phyloP scores from a whole-genome alignment of 1,140 invertebrate genomes.

The Drosophila malerkotliana region DNA sequence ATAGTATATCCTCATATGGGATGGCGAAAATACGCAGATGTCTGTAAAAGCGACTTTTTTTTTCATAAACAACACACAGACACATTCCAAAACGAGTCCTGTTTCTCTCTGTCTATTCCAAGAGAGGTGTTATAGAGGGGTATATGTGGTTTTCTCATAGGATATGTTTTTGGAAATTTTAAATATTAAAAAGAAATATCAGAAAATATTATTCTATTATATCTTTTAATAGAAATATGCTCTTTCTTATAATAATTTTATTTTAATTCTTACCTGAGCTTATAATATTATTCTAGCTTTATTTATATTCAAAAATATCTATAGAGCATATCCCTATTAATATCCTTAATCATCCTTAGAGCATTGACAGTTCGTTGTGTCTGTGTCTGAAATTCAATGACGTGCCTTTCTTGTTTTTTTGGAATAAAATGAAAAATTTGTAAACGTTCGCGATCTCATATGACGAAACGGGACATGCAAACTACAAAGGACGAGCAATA shows the following conservation, averaged over 20 bases:
- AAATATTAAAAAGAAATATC: too few relatives aligned
- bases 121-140: not conserved
- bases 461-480: constrained; percentile 80
- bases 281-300: too few relatives aligned
- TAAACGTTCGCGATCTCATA: constrained; percentile 77
- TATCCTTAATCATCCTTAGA: not conserved
- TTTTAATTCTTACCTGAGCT: too few relatives aligned
- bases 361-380: not conserved
- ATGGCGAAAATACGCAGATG: constrained; percentile 65
- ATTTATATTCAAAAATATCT: too few relatives aligned
- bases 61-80: constrained; percentile 16
- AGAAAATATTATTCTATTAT: too few relatives aligned
- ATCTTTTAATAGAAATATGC: too few relatives aligned
- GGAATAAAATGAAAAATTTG: constrained; percentile 78
- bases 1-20: constrained; percentile 16
- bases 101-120: constrained; percentile 18
- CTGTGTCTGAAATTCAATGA: not conserved
- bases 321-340: not conserved
- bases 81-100: constrained; percentile 17
- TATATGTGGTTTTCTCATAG: not conserved
- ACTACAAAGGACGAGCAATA: constrained; percentile 72
- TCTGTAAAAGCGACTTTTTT: constrained; percentile 45
- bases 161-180: too few relatives aligned
- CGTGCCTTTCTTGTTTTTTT: constrained; percentile 49
- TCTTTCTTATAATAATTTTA: too few relatives aligned